These are phyloP conservation scores for Elgaria multicarinata DNA, from an alignment of 2,113 vertebrate species.

Conservation along the genomic window DNA sequence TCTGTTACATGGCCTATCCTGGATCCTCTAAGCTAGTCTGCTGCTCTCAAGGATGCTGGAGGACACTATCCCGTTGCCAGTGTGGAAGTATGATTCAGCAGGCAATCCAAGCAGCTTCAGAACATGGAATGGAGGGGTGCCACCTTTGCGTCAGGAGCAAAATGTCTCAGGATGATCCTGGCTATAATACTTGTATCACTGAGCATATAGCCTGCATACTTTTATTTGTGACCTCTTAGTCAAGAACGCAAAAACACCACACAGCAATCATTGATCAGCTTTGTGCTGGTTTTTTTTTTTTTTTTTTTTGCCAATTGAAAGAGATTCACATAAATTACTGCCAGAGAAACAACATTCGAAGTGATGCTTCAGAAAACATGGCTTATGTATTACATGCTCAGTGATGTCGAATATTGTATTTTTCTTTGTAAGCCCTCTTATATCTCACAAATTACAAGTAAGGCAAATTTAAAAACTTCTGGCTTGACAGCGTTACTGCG, in stretches of 20 bases:
- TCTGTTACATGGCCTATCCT: no score
- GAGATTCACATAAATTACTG: constrained; percentile 54
- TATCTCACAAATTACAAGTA: constrained; percentile 70
- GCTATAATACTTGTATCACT: constrained; percentile 46
- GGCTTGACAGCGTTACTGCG: constrained; percentile 30
- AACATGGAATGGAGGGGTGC: no score
- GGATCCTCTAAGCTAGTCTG: no score
- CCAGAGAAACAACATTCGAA: constrained; percentile 63
- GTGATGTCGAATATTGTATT: constrained; percentile 68
- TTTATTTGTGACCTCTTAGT: constrained; percentile 66
- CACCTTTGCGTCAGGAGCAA: no score
- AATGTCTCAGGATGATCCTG: no score
- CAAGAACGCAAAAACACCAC: constrained; percentile 64
- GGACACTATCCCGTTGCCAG: no score
- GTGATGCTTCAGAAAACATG: constrained; percentile 52
- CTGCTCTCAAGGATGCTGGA: no score
- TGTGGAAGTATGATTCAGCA: no score
- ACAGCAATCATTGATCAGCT: constrained; percentile 55
- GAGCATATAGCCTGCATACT: constrained; percentile 68
- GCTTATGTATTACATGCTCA: constrained; percentile 62
- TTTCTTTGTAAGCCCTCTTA: constrained; percentile 66
- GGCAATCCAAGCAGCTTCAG: no score
- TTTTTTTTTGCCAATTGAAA: constrained; percentile 50
- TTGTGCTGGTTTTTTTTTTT: constrained; percentile 47
- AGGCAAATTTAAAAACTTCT: constrained; percentile 66